Evolutionary conservation across 2,113 vertebrate species (phyloP).

Genomic region (Syngnathus typhle): DNA sequence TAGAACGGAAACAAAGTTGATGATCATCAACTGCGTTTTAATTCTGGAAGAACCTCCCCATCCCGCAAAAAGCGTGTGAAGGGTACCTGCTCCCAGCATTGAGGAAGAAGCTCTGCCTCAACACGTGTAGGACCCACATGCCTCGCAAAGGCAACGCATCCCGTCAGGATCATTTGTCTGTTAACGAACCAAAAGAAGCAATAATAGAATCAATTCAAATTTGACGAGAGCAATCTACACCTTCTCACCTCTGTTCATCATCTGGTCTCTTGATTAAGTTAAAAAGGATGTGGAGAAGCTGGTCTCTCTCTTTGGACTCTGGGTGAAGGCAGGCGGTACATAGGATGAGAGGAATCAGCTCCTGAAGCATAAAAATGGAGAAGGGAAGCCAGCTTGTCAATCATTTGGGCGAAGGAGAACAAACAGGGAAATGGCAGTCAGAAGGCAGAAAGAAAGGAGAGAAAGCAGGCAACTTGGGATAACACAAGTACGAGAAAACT

Average conservation of each 20-base stretch:
- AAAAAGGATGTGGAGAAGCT: constrained; percentile 97
- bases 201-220: not conserved
- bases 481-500: constrained; percentile 17
- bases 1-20: constrained; percentile 54
- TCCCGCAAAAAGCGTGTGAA: not conserved
- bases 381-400: constrained; percentile 14
- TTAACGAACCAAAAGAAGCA: constrained; percentile 31
- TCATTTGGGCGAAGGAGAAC: not conserved
- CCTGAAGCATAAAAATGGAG: constrained; percentile 63
- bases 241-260: constrained; percentile 86
- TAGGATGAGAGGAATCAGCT: constrained; percentile 92
- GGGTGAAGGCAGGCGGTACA: constrained; percentile 97
- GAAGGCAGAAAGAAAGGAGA: constrained; percentile 21
- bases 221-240: too few relatives aligned
- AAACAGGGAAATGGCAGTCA: constrained; percentile 25
- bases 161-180: constrained; percentile 97
- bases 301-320: constrained; percentile 95
- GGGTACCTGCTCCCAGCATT: constrained; percentile 98
- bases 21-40: constrained; percentile 39
- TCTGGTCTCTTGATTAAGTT: constrained; percentile 99
- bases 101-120: constrained; percentile 93
- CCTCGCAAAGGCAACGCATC: constrained; percentile 93
- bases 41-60: not conserved
- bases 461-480: not conserved
- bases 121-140: constrained; percentile 96